phyloP scores from a whole-genome alignment of 2,113 vertebrate genomes.

The Gobio gobio region DNA sequence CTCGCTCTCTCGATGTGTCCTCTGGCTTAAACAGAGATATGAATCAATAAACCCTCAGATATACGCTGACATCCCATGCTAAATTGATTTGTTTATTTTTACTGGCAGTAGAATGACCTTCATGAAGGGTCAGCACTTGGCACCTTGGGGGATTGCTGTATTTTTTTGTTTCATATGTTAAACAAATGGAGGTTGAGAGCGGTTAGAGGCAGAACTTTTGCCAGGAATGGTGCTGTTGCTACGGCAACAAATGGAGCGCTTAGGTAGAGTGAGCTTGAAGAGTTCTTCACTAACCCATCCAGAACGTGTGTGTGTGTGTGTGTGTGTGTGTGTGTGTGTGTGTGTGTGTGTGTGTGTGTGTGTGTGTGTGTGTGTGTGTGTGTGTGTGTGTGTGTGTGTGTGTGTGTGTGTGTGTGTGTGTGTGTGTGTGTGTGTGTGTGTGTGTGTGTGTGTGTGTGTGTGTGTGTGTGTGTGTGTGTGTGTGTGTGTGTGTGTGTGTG shows the following conservation, averaged over 20 bases:
- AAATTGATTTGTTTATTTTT: constrained; percentile 46
- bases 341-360: background rate
- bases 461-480: constrained; percentile 9
- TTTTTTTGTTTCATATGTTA: constrained; percentile 32
- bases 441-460: constrained; percentile 5
- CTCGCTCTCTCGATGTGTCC: background rate
- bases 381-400: background rate
- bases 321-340: background rate
- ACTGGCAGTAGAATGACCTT: constrained; percentile 17
- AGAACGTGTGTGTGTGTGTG: constrained; percentile 8
- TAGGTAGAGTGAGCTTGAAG: constrained; percentile 38
- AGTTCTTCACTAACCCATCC: constrained; percentile 34
- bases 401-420: background rate
- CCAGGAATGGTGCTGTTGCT: constrained; percentile 40
- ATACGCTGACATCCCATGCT: constrained; percentile 18
- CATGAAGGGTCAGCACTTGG: background rate
- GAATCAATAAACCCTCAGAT: constrained; percentile 19
- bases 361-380: background rate
- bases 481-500: constrained; percentile 10
- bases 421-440: constrained; percentile 9
- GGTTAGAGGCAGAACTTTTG: constrained; percentile 34
- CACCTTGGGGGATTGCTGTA: constrained; percentile 8
- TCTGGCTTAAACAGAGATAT: constrained; percentile 15
- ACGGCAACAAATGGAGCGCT: constrained; percentile 36
- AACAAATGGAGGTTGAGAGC: constrained; percentile 25